Conservation (phyloP, 1,140 invertebrate genomes). For the Brachionus angularis region DNA sequence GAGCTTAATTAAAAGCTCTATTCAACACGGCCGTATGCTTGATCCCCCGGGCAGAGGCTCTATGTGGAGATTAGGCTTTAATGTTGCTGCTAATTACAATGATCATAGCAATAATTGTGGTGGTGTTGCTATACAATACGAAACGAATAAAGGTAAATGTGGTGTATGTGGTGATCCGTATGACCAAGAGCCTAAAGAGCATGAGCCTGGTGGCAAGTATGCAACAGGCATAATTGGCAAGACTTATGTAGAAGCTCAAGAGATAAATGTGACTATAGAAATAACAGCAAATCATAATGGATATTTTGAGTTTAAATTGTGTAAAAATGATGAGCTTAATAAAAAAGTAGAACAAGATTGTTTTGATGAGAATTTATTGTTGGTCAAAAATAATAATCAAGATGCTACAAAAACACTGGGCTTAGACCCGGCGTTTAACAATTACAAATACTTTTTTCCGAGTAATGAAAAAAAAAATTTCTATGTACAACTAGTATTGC, state of each 20-base stretch:
- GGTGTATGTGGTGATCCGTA: constrained; percentile 58
- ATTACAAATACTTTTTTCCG: too few species aligned
- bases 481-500: too few species aligned
- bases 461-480: too few species aligned
- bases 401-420: too few species aligned
- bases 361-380: constrained; percentile 48
- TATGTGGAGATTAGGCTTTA: constrained; percentile 62
- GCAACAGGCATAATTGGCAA: background rate
- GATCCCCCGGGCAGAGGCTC: background rate
- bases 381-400: too few species aligned
- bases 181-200: constrained; percentile 49
- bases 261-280: background rate
- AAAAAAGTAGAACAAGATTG: constrained; percentile 32
- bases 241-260: background rate
- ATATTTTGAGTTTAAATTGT: constrained; percentile 50
- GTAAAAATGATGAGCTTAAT: constrained; percentile 60
- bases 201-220: background rate
- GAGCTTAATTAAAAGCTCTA: too few species aligned
- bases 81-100: background rate
- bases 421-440: too few species aligned
- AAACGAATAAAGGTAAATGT: constrained; percentile 55
- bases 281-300: constrained; percentile 48
- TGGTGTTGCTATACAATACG: constrained; percentile 48
- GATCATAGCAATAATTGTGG: background rate
- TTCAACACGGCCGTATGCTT: background rate